Percentiles rank a stretch among this genome's conserved stretches.
These are phyloP conservation scores for Homalodisca vitripennis DNA, from an alignment of 1,140 invertebrate genomes.

Conservation along the genomic window DNA sequence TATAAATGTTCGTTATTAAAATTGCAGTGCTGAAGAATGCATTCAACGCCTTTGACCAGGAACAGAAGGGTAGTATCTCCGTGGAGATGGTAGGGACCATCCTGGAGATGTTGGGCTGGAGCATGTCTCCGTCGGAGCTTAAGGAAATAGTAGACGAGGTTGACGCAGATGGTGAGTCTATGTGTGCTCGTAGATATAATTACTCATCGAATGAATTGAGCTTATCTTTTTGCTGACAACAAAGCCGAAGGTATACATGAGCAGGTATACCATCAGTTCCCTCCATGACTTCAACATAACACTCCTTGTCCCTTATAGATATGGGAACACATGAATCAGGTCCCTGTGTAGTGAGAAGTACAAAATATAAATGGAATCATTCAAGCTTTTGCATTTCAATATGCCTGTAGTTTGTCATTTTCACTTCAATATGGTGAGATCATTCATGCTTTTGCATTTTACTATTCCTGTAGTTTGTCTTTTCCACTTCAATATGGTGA, in stretches of 20 bases:
- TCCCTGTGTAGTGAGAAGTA: not conserved
- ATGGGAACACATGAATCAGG: not conserved
- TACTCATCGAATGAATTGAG: not conserved
- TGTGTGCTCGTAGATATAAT: slow-evolving; percentile 6
- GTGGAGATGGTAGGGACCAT: slow-evolving; percentile 73
- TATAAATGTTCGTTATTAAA: no score
- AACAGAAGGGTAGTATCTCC: slow-evolving; percentile 70
- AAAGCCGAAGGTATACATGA: not conserved
- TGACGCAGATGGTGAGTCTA: slow-evolving; percentile 48
- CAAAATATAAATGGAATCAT: no score
- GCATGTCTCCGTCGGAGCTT: slow-evolving; percentile 64
- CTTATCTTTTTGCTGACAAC: no score
- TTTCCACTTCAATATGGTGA: no score
- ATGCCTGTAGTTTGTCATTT: no score
- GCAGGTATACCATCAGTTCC: not conserved
- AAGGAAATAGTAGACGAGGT: slow-evolving; percentile 66
- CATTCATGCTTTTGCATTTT: no score
- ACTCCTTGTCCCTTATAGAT: not conserved
- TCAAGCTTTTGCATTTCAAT: no score
- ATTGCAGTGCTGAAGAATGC: slow-evolving; percentile 69
- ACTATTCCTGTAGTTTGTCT: no score
- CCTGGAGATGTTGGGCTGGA: slow-evolving; percentile 73
- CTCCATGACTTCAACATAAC: not conserved
- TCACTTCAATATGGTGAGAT: no score
- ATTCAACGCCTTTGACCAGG: slow-evolving; percentile 78